A percentile compares a stretch with the other conserved stretches of the same genome.
Evolutionary conservation across 2,797 vertebrate genomes (phyloP).

Genomic region (Eulemur rubriventer): DNA sequence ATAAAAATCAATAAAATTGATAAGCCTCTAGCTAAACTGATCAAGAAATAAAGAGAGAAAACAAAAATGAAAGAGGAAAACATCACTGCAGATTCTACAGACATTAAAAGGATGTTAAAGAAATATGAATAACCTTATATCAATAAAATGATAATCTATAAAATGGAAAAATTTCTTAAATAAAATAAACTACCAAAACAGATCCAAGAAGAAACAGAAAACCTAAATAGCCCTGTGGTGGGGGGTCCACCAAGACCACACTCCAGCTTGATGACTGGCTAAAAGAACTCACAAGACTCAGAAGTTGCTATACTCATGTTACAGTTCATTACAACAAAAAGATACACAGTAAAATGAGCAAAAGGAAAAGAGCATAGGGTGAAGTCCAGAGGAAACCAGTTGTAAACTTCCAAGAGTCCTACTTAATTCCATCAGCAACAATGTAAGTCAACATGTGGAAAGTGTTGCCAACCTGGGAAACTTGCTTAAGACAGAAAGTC

Average conservation of each 20-base stretch:
- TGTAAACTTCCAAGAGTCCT: neutral
- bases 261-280: neutral
- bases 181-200: no score
- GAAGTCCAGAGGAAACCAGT: neutral
- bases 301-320: neutral
- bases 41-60: neutral
- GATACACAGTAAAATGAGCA: neutral
- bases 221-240: neutral
- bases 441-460: neutral
- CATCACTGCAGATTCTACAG: neutral
- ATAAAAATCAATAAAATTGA: neutral
- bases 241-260: neutral
- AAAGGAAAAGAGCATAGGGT: neutral
- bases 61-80: neutral
- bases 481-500: neutral
- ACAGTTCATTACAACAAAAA: neutral
- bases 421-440: neutral
- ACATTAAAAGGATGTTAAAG: neutral
- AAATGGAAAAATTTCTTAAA: no score
- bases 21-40: neutral
- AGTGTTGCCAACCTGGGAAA: neutral
- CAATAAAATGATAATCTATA: no score
- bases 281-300: neutral
- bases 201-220: neutral
- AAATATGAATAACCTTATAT: neutral